These are phyloP conservation scores for Eristalis pertinax DNA, from an alignment of 2,888 invertebrate species.

Conservation along the genomic window DNA sequence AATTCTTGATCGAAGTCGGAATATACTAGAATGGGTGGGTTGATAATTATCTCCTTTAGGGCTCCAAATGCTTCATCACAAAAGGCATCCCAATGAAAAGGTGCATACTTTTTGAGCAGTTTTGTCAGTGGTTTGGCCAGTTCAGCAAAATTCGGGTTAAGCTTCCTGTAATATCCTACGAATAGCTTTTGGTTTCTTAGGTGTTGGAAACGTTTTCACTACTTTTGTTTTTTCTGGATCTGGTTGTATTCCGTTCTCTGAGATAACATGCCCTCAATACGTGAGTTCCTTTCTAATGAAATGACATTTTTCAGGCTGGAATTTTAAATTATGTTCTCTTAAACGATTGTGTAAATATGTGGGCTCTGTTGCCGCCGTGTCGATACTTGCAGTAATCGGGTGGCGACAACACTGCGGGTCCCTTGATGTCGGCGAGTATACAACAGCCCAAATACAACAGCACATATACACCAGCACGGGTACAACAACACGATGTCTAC, in stretches of 20 bases:
- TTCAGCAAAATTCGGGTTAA: too few relatives aligned
- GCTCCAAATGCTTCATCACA: background rate
- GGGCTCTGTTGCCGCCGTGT: too few relatives aligned
- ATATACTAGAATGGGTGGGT: background rate
- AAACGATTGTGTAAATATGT: too few relatives aligned
- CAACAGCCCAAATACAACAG: too few relatives aligned
- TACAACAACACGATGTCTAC: too few relatives aligned
- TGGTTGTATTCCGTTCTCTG: background rate
- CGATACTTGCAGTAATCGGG: too few relatives aligned
- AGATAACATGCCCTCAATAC: background rate
- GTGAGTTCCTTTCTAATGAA: constrained; percentile 14
- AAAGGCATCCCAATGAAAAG: too few relatives aligned
- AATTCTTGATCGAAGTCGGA: constrained; percentile 19
- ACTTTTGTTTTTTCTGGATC: background rate
- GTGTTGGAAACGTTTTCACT: too few relatives aligned
- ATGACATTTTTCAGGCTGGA: constrained; percentile 11
- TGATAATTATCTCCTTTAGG: constrained; percentile 14
- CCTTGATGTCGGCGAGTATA: too few relatives aligned
- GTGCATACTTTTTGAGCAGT: background rate
- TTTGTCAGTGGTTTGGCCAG: background rate
- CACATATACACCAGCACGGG: too few relatives aligned
- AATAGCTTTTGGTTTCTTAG: background rate
- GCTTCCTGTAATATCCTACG: background rate
- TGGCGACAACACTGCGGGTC: too few relatives aligned
- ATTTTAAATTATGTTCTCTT: constrained; percentile 13